Evolutionary conservation across 2,797 vertebrate genomes (phyloP), one percentile per base, ranked within the genome.

Genomic region (Sebastiscus albofasciatus): DNA sequence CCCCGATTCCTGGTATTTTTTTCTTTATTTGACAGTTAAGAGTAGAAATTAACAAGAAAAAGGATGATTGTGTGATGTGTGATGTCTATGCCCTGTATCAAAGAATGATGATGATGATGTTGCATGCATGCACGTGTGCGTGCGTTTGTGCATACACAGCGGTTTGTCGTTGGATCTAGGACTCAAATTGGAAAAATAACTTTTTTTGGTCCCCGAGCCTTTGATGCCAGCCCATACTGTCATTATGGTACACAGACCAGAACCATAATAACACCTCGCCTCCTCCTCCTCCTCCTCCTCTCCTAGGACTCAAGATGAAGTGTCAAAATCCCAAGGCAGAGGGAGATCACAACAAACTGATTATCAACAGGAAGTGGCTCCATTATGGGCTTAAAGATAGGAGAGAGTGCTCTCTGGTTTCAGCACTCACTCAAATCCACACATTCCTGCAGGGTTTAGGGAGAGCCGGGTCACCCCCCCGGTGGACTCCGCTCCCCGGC

Each of bases 321-420:
- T 93, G 92, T 92, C 86, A 92, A 92, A 93, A 93, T 91, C 93
- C 89, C 56, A 70, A 79, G 73, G 82, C 84, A 49, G 83, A 82
- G 67, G 69, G 76, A 92, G 92, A 95, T 95, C 93, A 94, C 94
- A 95, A 95, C 94, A 94, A 87, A 90, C 89, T 84, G 92, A 93
- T 92, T 90, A 93, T 87, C 89, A 95, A 95, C 93, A 94, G 95
- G 94, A 96, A 95, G 94, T 92, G 90, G 75, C 85, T 93, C 94
- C 95, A 95, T 95, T 95, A 95, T 94, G 89, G 89, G 94, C 94
- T 96, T 95, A 95, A 83, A 90, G 87, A 90, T 81, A 75, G 91
- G 81, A 88, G 85, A 90, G 88, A 81, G 85, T 75, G 83, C 80
- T 93, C 94, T 96, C 94, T 91, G 87, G 94, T 95, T 96, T 91